Conservation (phyloP, 2,797 vertebrate genomes). For the Muscicapa comitata region DNA sequence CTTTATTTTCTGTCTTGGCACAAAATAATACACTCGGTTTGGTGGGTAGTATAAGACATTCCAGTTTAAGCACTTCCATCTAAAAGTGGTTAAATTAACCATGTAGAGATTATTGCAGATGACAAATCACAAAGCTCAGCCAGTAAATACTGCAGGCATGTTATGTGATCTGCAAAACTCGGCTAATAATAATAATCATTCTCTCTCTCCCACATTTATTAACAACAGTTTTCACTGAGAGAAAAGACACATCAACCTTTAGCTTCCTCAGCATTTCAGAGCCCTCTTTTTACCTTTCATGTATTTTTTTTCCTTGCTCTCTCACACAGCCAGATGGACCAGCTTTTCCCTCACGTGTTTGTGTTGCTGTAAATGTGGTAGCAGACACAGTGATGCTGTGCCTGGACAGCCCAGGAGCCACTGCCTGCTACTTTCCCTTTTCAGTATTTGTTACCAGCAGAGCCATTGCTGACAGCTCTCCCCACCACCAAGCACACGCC, state of each 20-base stretch:
- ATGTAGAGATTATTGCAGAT: slow-evolving; percentile 48
- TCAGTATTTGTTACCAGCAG: not conserved
- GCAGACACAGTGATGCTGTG: not conserved
- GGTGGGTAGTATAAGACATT: slow-evolving; percentile 43
- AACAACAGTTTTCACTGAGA: not conserved
- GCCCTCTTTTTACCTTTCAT: not conserved
- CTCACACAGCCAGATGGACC: not conserved
- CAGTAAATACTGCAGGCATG: slow-evolving; percentile 29
- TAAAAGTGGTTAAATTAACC: slow-evolving; percentile 55
- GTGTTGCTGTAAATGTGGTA: not conserved
- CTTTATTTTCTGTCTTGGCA: slow-evolving; percentile 57
- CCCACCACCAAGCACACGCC: not conserved
- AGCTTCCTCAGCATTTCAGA: not conserved
- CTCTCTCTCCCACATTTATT: not conserved
- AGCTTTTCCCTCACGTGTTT: not conserved
- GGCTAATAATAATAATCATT: not conserved
- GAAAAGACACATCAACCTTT: not conserved
- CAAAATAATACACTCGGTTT: slow-evolving; percentile 35
- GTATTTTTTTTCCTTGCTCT: not conserved
- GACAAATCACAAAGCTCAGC: slow-evolving; percentile 59
- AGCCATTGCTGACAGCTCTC: not conserved
- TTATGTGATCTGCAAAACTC: slow-evolving; percentile 51
- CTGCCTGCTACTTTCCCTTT: not conserved
- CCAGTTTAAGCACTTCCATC: slow-evolving; percentile 47
- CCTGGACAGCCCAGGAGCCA: not conserved